Evolutionary conservation across 2,797 vertebrate species (phyloP).

Genomic region (Telmatherina bonti): DNA sequence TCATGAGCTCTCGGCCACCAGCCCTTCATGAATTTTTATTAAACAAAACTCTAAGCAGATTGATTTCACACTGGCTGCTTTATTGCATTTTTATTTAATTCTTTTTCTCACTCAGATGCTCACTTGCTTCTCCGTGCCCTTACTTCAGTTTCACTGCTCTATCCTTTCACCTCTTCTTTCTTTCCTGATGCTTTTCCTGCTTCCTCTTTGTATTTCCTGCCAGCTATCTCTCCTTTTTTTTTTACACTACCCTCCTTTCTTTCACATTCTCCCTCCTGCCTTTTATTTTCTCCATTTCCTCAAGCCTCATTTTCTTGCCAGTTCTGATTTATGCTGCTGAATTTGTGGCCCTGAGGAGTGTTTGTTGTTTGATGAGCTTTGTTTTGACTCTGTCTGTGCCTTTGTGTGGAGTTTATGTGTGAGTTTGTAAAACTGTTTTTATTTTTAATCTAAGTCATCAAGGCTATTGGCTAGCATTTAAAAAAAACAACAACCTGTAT

Average conservation of each 20-base stretch:
- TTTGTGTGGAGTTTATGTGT: neutral
- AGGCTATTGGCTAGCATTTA: too few relatives aligned
- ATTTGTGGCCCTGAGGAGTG: constrained; percentile 76
- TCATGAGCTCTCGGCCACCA: constrained; percentile 91
- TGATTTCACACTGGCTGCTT: constrained; percentile 96
- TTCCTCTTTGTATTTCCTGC: constrained; percentile 63
- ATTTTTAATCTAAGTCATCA: too few relatives aligned
- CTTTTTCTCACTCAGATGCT: constrained; percentile 82
- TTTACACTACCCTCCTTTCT: constrained; percentile 44
- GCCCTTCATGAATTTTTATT: constrained; percentile 99
- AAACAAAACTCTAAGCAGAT: constrained; percentile 99
- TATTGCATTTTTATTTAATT: constrained; percentile 99
- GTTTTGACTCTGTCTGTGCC: constrained; percentile 54
- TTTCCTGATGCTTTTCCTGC: constrained; percentile 50
- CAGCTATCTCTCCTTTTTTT: constrained; percentile 49
- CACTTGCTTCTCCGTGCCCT: constrained; percentile 68
- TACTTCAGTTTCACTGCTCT: constrained; percentile 63
- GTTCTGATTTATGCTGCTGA: constrained; percentile 78
- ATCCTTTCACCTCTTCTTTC: constrained; percentile 61
- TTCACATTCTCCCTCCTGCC: constrained; percentile 51
- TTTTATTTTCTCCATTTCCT: constrained; percentile 70
- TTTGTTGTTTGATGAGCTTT: constrained; percentile 68
- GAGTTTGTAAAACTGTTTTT: neutral
- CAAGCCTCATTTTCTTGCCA: constrained; percentile 76
- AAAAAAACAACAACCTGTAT: too few relatives aligned